Conservation (phyloP, 2,113 vertebrate species). For the Centropus unirufus region DNA sequence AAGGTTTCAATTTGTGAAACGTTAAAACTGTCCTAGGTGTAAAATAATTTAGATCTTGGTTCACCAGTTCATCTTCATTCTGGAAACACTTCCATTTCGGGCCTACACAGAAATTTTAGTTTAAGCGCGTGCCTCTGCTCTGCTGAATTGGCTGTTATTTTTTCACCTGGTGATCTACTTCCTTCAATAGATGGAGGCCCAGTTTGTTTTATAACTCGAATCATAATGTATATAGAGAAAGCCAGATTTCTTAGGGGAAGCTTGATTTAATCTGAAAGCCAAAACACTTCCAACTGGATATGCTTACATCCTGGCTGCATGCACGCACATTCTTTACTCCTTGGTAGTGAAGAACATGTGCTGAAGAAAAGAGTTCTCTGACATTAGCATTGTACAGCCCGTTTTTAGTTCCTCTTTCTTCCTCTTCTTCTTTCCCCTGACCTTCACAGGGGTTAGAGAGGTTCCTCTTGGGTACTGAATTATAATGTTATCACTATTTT, state of each 20-base stretch:
- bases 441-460: neutral
- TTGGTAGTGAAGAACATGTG: neutral
- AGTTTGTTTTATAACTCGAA: constrained; percentile 6
- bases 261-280: neutral
- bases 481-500: neutral
- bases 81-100: neutral
- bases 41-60: neutral
- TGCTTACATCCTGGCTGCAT: neutral
- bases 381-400: neutral
- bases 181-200: neutral
- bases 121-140: neutral
- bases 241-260: neutral
- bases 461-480: neutral
- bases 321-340: neutral
- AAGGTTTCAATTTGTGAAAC: neutral
- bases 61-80: neutral
- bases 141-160: neutral
- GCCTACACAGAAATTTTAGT: neutral
- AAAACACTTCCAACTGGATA: neutral
- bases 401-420: neutral
- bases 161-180: neutral
- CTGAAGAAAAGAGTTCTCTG: neutral
- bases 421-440: neutral
- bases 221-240: neutral
- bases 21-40: neutral